Evolutionary conservation across 2,888 invertebrate species (phyloP), one percentile per base, ranked within the genome.

Genomic region (Belgica antarctica): DNA sequence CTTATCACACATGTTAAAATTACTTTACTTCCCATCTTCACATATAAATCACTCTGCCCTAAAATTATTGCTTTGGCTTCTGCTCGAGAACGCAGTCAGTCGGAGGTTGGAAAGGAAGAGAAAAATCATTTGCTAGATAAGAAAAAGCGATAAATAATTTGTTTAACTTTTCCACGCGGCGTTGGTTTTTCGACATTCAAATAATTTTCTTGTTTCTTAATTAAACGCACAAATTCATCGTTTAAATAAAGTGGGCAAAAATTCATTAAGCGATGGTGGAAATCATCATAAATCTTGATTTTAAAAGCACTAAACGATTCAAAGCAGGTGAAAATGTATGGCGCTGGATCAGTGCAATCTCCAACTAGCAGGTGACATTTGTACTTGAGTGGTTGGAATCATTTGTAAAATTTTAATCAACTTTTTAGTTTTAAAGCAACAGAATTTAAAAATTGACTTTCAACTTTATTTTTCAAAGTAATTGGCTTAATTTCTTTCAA

Each of bases 11-110:
- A 90, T 73, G 86, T 86, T 72, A 90, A 81, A 73, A 86, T 87
- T 73, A 90, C 86, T 63, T 85, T 84, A 77, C 88, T 89, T 74
- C 89, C 89, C 62, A 86, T 85, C 78, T 89, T 88, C 73, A 89
- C 87, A 80, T 88, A 87, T 73, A 89, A 81, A 78, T 88, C 88
- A 69, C 83, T 79, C 68, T 85, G 85, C 70, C 87, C 88, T 74
- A 83, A 80, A 77, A 89, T 87, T 74, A 84, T 80, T 71, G 88
- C 88, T 79, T 84, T 85, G 72, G 88, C 86, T 81, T 88, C 88
- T 83, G 85, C 70, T 15, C n/a, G n/a, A n/a, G 8, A 52, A 52
- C 22, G 52, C 22, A n/a, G n/a, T n/a, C n/a, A n/a, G n/a, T n/a
- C n/a, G 3, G 25, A 4, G 22, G n/a, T 25, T 5, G 25, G n/a